phyloP scores from a whole-genome alignment of 1,140 invertebrate species.

The Solenopsis invicta region DNA sequence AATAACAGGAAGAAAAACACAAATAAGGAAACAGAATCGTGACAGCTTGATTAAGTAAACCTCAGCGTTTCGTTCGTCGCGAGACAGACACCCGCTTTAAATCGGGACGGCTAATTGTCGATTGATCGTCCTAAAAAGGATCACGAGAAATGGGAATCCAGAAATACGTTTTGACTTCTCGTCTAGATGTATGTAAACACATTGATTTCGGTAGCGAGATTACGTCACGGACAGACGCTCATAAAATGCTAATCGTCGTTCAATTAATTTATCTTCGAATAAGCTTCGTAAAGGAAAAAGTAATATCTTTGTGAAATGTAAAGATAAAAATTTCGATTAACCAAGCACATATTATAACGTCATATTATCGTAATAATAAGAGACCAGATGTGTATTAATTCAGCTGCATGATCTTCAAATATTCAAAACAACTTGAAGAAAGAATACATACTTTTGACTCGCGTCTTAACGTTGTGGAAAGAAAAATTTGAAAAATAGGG shows the following conservation, averaged over 20 bases:
- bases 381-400: neutral
- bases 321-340: neutral
- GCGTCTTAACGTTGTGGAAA: neutral
- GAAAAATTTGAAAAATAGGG: neutral
- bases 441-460: neutral
- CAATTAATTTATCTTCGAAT: constrained; percentile 1
- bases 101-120: constrained; percentile 16
- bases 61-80: neutral
- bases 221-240: constrained; percentile 24
- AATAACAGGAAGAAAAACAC: neutral
- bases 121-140: neutral
- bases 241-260: constrained; percentile 11
- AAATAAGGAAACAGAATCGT: neutral
- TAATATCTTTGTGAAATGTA: neutral
- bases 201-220: constrained; percentile 16
- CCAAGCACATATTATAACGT: neutral
- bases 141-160: neutral
- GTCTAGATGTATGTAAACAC: neutral
- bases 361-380: constrained; percentile 7
- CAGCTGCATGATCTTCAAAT: constrained; percentile 12
- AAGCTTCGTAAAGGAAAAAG: neutral
- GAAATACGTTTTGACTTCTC: constrained; percentile 17
- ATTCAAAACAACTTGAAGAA: constrained; percentile 9
- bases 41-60: neutral
- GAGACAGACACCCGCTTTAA: constrained; percentile 7